Evolutionary conservation across 2,113 vertebrate genomes (phyloP), one percentile per base, ranked within the genome.

Genomic region (Laticauda colubrina): DNA sequence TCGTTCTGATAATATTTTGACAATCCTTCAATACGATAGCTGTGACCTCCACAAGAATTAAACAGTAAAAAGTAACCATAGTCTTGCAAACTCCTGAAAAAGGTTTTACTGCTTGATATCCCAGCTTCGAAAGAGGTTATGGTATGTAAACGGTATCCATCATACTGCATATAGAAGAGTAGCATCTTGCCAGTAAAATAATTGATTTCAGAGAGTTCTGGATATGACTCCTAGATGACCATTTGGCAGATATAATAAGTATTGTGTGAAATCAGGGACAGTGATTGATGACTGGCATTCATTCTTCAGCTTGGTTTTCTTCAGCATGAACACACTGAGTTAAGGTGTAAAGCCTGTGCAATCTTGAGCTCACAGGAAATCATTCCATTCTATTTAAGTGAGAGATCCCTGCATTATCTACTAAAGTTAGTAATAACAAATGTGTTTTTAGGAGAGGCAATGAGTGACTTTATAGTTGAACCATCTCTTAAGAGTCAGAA

Each of bases 281-380:
- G 87, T 81, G 86, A 75, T 61, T 92, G 75, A 11, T 85, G 24
- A 24, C 23, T 69, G 15, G 26, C 24, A 43, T 45, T 64, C 61
- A 23, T 81, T 34, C 23, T 51, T 39, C 4, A 2, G 48, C n/a
- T 92, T 88, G 53, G 34, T 24, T 57, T 75, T 92, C 64, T 89
- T 69, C 54, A 12, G n/a, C 54, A 43, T 89, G 69, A 57, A 89
- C 53, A 26, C 20, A n/a, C 61, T 26, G 91, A 54, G 59, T 12
- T 92, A 92, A 54, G 45, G 43, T 11, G 29, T 91, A 91, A 64
- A 61, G 87, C 87, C 86, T 75, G 87, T 55, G 91, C 64, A 89
- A 3, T 81, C 51, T 89, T 89, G 87, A 92, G 64, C 11, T 24
- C 18, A 89, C 54, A 7, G 55, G 88, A 93, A 89, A 59, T 89